Evolutionary conservation across 1,140 invertebrate species (phyloP), one percentile per base, ranked within the genome.

Genomic region (Notospermus geniculatus): DNA sequence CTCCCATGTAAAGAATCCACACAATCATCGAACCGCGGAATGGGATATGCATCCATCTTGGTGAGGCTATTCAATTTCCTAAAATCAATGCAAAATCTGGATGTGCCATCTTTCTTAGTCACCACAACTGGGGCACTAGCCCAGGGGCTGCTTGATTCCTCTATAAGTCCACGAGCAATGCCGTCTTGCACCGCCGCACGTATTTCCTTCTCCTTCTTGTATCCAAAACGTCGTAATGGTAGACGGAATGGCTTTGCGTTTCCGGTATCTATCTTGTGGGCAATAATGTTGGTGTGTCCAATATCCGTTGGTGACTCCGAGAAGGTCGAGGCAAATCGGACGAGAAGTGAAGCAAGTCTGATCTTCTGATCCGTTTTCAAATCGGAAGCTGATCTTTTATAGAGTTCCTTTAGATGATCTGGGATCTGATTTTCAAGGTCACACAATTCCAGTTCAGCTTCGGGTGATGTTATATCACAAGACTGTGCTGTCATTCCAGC

Each of bases 111-210:
- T 50, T 71, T 69, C 45, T 73, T 76, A 15, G 63, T 54, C 0
- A 72, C 69, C 0, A 77, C 36, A 15, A 78, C 74, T 17, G 75
- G 50, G 0, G 70, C 71, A n/a, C 65, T 73, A 9, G 66, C 65
- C 73, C 67, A 77, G 7, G 73, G 65, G 11, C 66, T 68, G 17
- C 45, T 61, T 19, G 66, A 62, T 17, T 58, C 65, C 52, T 70
- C 68, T 29, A 76, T 71, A 25, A 78, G 60, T 27, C 68, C 71
- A 23, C 54, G 50, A 28, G 54, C 59, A 5, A 57, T 28, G 32
- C 60, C 59, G 19, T 45, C 29, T 27, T 58, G 22, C 2, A 59
- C 29, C 54, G 61, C 50, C 7, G 46, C 23, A 2, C 59, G 22
- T 45, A 29, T 57, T 19, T 45, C 28, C 52, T 67, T 28, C 17